phyloP scores from a whole-genome alignment of 1,140 invertebrate species.

The Tribolium madens region DNA sequence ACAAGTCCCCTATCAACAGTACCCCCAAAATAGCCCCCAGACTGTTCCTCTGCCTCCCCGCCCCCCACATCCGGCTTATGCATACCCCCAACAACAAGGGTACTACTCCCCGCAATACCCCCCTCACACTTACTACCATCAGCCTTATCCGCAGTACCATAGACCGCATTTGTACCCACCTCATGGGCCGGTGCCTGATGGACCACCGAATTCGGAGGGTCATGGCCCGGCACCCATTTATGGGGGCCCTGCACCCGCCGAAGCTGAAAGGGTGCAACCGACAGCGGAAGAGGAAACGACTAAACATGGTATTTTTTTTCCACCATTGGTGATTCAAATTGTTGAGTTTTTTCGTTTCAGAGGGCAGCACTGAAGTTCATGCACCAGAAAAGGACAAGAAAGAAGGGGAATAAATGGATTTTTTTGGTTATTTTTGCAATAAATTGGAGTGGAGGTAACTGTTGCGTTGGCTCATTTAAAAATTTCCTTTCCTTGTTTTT shows the following conservation, averaged over 20 bases:
- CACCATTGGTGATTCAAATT: too few relatives aligned
- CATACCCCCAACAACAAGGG: slow-evolving; percentile 73
- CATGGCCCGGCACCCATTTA: slow-evolving; percentile 49
- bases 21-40: slow-evolving; percentile 64
- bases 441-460: neutral
- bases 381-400: slow-evolving; percentile 46
- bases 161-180: slow-evolving; percentile 68
- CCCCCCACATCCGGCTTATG: slow-evolving; percentile 73
- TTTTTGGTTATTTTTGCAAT: slow-evolving; percentile 28
- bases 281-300: neutral
- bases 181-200: slow-evolving; percentile 51
- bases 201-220: slow-evolving; percentile 44
- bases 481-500: too few relatives aligned
- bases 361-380: neutral
- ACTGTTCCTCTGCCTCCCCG: slow-evolving; percentile 65
- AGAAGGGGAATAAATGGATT: slow-evolving; percentile 40
- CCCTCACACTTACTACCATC: slow-evolving; percentile 73
- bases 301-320: slow-evolving; percentile 24
- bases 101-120: slow-evolving; percentile 71
- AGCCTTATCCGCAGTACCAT: slow-evolving; percentile 70
- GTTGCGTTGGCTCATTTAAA: neutral
- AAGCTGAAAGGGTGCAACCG: slow-evolving; percentile 20
- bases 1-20: slow-evolving; percentile 66
- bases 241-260: slow-evolving; percentile 34
- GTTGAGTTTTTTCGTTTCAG: neutral